phyloP scores from a whole-genome alignment of 2,888 invertebrate species.

The Morinoia aosen region DNA sequence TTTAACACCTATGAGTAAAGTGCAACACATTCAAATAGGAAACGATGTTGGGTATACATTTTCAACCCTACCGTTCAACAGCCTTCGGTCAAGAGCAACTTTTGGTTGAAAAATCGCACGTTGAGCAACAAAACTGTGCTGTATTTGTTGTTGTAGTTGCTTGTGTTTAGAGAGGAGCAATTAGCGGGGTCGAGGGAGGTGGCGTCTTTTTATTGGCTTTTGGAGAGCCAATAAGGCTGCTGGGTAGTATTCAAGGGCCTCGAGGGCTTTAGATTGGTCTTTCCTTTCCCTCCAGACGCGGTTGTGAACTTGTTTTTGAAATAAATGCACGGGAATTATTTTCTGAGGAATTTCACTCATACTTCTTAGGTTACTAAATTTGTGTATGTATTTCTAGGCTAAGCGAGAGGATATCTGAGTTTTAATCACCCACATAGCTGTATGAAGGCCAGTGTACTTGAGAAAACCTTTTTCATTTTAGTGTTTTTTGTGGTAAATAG shows the following conservation, averaged over 20 bases:
- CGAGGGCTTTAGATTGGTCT: neutral
- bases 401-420: too few species aligned
- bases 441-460: too few species aligned
- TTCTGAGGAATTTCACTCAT: too few species aligned
- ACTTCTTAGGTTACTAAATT: too few species aligned
- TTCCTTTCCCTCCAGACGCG: too few species aligned
- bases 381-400: too few species aligned
- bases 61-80: neutral
- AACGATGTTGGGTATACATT: neutral
- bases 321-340: too few species aligned
- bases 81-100: neutral
- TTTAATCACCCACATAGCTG: too few species aligned
- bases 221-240: neutral
- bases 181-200: neutral
- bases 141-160: too few species aligned
- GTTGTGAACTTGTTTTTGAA: too few species aligned
- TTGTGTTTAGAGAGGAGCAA: neutral
- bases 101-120: neutral
- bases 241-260: neutral
- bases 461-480: too few species aligned
- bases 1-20: neutral
- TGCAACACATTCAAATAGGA: neutral
- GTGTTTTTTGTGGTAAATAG: too few species aligned
- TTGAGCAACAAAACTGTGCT: neutral
- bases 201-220: neutral